Conservation (phyloP, 2,888 invertebrate genomes). For the Rhyacophila evoluta region DNA sequence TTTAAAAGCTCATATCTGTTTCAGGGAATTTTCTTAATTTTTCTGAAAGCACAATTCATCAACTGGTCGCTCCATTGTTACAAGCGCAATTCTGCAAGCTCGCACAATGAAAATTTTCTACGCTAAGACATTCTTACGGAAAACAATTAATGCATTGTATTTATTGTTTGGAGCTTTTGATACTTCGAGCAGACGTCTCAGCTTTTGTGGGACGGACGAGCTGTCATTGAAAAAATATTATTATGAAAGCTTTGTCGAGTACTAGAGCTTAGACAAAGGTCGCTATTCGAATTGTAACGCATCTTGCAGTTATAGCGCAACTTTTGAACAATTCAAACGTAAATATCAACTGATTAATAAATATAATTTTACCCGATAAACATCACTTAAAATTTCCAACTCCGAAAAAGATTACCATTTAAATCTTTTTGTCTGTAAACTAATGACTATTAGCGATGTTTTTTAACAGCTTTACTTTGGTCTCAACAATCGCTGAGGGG, state of each 20-base stretch:
- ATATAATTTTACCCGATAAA: no score
- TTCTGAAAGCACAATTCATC: slow-evolving; percentile 19
- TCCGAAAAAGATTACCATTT: no score
- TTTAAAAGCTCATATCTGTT: slow-evolving; percentile 5
- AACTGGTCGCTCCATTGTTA: slow-evolving; percentile 64
- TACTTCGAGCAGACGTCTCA: not conserved
- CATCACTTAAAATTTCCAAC: no score
- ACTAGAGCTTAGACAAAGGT: not conserved
- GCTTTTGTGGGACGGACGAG: not conserved
- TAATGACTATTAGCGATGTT: no score
- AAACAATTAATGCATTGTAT: slow-evolving; percentile 54
- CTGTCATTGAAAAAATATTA: not conserved
- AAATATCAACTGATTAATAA: no score
- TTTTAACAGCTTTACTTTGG: no score
- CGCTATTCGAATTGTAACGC: not conserved
- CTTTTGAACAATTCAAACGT: no score
- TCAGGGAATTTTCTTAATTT: slow-evolving; percentile 13
- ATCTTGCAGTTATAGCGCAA: no score
- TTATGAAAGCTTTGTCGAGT: not conserved
- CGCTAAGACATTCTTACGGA: slow-evolving; percentile 47
- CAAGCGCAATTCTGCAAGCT: slow-evolving; percentile 57
- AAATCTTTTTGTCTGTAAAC: no score
- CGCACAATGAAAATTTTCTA: slow-evolving; percentile 51
- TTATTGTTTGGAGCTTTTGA: slow-evolving; percentile 40
- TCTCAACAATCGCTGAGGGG: no score